Evolutionary conservation across 2,888 invertebrate genomes (phyloP), one percentile per base, ranked within the genome.

Genomic region (Stenichneumon culpator): DNA sequence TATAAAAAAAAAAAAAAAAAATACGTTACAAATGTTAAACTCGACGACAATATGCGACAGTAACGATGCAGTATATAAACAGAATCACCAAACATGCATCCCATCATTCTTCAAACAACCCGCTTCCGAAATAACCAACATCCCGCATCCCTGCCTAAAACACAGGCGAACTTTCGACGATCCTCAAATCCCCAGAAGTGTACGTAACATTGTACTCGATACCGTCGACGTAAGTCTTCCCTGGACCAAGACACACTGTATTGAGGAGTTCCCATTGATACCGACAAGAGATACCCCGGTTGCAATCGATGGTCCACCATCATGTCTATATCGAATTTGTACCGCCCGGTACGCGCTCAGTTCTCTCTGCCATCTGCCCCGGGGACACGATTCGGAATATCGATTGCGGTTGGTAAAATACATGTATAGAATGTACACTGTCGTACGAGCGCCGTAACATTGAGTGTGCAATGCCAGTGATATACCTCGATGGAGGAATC

Each of bases 321-420:
- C 4, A 28, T 3, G n/a, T 50, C 32, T 25, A 25, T 83, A 79
- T 83, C 65, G 79, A 39, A 68, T 28, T 63, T 74, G 57, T 22
- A 54, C 50, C 47, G 65, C 54, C 54, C 65, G 28, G 60, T 79
- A 75, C 39, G 75, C 39, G 16, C 50, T 81, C 65, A 25, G n/a
- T 69, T 73, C 73, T 78, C 77, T 81, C 77, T 52, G 60, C 39
- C 44, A 72, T 84, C 50, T 77, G 52, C 68, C 67, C 39, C 74
- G 57, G 25, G 68, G 68, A 68, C 67, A 67, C 73, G 68, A 73
- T 84, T 81, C 44, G 47, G 36, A 63, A 68, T 84, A 84, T 84
- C 84, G 81, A 84, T 84, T 63, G 68, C 75, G 32, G 32, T 60
- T 16, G 44, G 16, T 16, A 16, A 16, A 16, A 16, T 39, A 22